These are phyloP conservation scores for Thaumatotibia leucotreta DNA, from an alignment of 1,140 invertebrate species.

Conservation along the genomic window DNA sequence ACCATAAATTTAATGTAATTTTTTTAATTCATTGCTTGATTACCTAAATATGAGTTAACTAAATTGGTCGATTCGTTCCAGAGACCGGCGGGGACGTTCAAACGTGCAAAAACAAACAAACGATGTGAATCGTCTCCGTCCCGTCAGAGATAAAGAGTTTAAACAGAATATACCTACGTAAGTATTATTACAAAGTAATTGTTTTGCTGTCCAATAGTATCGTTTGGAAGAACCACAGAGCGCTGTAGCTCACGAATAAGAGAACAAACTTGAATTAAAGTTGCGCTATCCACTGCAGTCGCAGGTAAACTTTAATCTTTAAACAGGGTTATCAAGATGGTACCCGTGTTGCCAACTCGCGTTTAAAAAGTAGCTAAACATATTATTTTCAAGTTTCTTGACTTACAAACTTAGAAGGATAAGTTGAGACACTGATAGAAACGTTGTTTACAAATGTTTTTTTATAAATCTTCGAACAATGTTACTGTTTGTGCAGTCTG, in stretches of 20 bases:
- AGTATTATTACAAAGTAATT: neutral
- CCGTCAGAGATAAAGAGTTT: too few species aligned
- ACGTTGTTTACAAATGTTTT: too few species aligned
- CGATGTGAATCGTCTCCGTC: too few species aligned
- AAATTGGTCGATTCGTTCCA: too few species aligned
- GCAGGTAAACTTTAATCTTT: slow-evolving; percentile 8
- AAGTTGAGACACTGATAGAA: too few species aligned
- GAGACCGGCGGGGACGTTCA: too few species aligned
- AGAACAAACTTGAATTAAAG: neutral
- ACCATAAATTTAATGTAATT: too few species aligned
- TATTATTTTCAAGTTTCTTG: neutral
- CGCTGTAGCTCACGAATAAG: neutral
- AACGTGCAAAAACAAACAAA: too few species aligned
- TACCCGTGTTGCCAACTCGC: neutral
- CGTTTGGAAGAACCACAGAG: neutral
- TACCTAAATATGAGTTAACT: too few species aligned
- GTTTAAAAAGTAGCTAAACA: neutral
- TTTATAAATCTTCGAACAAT: too few species aligned
- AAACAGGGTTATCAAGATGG: slow-evolving; percentile 12
- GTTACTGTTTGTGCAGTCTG: too few species aligned
- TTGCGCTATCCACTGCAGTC: neutral
- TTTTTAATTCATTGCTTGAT: too few species aligned
- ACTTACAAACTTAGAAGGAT: neutral
- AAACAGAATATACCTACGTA: neutral
- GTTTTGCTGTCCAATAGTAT: neutral